Evolutionary conservation across 2,113 vertebrate species (phyloP), one percentile per base, ranked within the genome.

Genomic region (Phalacrocorax brasilianus): DNA sequence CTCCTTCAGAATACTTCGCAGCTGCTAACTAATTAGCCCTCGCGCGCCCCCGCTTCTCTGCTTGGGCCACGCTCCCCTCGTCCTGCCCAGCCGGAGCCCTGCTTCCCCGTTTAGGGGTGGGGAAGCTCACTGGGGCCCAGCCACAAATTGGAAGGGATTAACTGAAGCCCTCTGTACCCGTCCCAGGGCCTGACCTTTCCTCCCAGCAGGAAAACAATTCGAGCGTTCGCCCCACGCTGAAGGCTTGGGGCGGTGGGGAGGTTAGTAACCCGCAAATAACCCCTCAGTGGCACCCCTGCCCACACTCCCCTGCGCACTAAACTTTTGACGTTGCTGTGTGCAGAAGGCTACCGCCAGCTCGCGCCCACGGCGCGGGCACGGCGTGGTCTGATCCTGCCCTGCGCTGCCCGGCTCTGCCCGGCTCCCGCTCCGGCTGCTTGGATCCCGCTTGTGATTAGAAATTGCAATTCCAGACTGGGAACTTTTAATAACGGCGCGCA

Each of bases 41-140:
- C 3, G 0, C 24, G 0, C 27, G 38, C 42, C 52, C 50, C 42
- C 1, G 5, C 16, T n/a, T 47, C 52, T 53, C 67, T 0, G 1
- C 33, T 32, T 0, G 0, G 16, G 17, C 53, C 56, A 4, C 0
- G 0, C 38, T 72, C 26, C 52, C 40, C 79, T 40, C 0, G 0
- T 1, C 33, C 52, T 8, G 71, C 22, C 77, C 40, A 6, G 44
- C 55, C 50, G 58, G 21, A 28, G n/a, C 72, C 4, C 8, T 16
- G 28, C 55, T 35, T 62, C 79, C 76, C 66, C 70, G 23, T 38
- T 38, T 5, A 20, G 49, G 33, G 22, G 0, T 38, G 44, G 21
- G 35, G 68, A 32, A 58, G 33, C 14, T 56, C 19, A 2, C 26
- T 42, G 80, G 42, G 38, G 6, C 1, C 1, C 22, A 30, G 62